Percentiles rank a stretch among this genome's conserved stretches.
These are phyloP conservation scores for Aricia agestis DNA, from an alignment of 1,140 invertebrate species.

Conservation along the genomic window DNA sequence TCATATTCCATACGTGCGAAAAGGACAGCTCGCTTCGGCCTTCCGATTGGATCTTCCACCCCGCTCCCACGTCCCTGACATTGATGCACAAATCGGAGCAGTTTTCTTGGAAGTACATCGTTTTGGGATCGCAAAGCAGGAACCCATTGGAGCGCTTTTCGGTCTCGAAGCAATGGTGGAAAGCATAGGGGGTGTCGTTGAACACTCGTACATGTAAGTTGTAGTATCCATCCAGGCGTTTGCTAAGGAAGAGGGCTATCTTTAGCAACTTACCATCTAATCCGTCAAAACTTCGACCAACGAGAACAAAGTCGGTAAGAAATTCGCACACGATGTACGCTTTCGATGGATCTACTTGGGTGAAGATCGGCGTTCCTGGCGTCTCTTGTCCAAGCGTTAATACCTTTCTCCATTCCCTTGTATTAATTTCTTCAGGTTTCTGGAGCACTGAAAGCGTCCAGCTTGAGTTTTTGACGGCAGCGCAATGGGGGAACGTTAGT, in stretches of 20 bases:
- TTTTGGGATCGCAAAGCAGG: conserved; percentile 91
- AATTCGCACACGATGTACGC: conserved; percentile 93
- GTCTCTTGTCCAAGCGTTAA: conserved; percentile 95
- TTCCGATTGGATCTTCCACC: conserved; percentile 90
- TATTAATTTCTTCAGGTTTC: conserved; percentile 75
- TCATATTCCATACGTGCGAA: conserved; percentile 90
- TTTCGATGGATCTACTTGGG: conserved; percentile 90
- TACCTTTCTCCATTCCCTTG: conserved; percentile 83
- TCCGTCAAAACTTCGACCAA: conserved; percentile 85
- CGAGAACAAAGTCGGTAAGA: conserved; percentile 89
- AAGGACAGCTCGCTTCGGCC: conserved; percentile 95
- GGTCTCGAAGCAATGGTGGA: conserved; percentile 85
- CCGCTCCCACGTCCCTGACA: conserved; percentile 72
- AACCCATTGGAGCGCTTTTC: conserved; percentile 90
- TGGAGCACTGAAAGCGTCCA: conserved; percentile 90
- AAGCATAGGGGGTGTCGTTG: conserved; percentile 92
- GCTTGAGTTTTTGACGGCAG: conserved; percentile 81
- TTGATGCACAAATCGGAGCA: conserved; percentile 88
- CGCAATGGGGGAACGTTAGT: conserved; percentile 94
- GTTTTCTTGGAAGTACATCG: conserved; percentile 91
- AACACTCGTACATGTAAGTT: conserved; percentile 83
- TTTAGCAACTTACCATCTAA: conserved; percentile 84
- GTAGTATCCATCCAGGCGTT: conserved; percentile 77
- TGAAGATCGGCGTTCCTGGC: conserved; percentile 94
- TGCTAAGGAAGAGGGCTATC: conserved; percentile 88